Conservation (phyloP, 30 jellyfish, hydroid and myxozoan species). For the Aurelia sp. region DNA sequence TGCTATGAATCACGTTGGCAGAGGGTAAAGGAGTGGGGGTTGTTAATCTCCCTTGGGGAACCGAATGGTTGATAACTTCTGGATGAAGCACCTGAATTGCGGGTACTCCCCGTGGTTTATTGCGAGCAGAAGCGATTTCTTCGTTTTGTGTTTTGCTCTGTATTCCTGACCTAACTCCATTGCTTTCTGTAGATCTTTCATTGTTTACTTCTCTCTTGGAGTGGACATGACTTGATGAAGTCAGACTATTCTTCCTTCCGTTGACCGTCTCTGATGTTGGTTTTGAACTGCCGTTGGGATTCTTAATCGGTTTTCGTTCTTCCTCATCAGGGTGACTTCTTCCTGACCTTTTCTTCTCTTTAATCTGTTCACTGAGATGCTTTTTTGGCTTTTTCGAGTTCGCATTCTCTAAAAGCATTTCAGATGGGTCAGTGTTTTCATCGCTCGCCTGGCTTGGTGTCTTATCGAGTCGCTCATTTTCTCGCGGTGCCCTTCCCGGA, state of each 20-base stretch:
- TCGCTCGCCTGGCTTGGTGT: no score
- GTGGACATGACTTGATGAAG: no score
- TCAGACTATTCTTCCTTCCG: no score
- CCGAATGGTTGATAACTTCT: slow-evolving; percentile 3
- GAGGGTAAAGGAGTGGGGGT: slow-evolving; percentile 73
- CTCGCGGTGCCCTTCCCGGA: no score
- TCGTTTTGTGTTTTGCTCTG: no score
- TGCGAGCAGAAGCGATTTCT: no score
- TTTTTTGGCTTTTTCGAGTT: not conserved
- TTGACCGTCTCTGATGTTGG: no score
- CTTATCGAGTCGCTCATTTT: no score
- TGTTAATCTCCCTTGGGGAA: not conserved
- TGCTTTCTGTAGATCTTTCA: no score
- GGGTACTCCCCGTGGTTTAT: not conserved
- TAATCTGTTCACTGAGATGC: slow-evolving; percentile 15
- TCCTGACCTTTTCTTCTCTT: slow-evolving; percentile 11
- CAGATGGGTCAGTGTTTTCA: not conserved
- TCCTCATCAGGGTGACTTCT: not conserved
- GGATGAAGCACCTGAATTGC: slow-evolving; percentile 65
- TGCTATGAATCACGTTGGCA: slow-evolving; percentile 64
- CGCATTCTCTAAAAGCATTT: slow-evolving; percentile 30
- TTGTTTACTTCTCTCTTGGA: no score
- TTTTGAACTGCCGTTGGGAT: no score
- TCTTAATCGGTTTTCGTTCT: not conserved
- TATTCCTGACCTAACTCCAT: no score